Percentiles rank a stretch among this genome's conserved stretches.
Evolutionary conservation across 2,113 vertebrate species (phyloP).

Genomic region (Labeo rohita): DNA sequence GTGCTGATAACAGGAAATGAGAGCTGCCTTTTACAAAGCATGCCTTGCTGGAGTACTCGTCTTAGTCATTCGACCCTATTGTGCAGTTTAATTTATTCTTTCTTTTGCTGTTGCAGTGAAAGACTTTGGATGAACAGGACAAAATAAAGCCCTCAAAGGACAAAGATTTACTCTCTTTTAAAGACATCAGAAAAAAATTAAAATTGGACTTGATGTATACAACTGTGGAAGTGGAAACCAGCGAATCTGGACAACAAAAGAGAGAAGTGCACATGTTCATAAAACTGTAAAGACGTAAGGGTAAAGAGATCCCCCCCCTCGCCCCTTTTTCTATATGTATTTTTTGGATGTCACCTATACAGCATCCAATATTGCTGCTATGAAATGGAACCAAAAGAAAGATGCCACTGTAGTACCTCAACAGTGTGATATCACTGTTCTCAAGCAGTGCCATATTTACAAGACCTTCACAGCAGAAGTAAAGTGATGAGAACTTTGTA

Average conservation of each 20-base stretch:
- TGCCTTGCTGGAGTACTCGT: background rate
- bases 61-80: background rate
- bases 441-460: constrained; percentile 8
- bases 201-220: background rate
- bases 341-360: background rate
- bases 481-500: background rate
- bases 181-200: background rate
- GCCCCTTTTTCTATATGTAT: background rate
- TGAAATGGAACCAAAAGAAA: constrained; percentile 26
- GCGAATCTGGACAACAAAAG: background rate
- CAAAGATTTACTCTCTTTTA: background rate
- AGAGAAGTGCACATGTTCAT: background rate
- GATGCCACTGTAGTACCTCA: constrained; percentile 2
- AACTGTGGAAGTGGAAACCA: background rate
- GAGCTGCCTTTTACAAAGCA: background rate
- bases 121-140: constrained; percentile 13
- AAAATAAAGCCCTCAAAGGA: background rate
- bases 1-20: background rate
- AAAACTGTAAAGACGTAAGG: background rate
- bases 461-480: background rate
- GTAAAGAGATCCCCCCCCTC: background rate
- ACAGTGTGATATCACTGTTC: constrained; percentile 11
- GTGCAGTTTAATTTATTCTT: background rate
- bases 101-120: constrained; percentile 36
- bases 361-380: constrained; percentile 40